These are phyloP conservation scores for Cantharis lateralis DNA, from an alignment of 2,888 invertebrate genomes.

Conservation along the genomic window DNA sequence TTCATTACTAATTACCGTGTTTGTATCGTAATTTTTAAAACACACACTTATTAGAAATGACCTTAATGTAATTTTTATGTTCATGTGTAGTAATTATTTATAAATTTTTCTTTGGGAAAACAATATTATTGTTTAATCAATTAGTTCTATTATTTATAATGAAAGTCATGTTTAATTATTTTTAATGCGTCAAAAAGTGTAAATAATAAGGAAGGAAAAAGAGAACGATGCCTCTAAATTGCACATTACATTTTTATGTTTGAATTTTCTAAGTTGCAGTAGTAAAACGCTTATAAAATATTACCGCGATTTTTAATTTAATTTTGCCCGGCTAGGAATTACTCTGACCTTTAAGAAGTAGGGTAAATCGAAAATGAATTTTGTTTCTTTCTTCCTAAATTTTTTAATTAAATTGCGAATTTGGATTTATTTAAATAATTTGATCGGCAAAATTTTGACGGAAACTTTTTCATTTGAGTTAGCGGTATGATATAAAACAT, in stretches of 20 bases:
- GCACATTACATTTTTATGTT: neutral
- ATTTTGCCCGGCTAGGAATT: neutral
- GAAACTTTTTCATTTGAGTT: neutral
- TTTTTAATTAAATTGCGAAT: neutral
- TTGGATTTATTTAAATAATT: neutral
- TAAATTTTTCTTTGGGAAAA: neutral
- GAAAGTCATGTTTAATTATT: neutral
- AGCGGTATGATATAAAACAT: neutral
- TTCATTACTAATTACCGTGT: conserved; percentile 1
- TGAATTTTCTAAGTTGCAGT: neutral
- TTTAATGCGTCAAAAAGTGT: neutral
- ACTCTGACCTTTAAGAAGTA: neutral
- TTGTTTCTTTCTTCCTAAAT: neutral
- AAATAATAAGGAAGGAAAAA: neutral
- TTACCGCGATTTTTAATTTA: neutral
- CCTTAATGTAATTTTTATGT: conserved; percentile 3
- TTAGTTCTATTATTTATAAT: neutral
- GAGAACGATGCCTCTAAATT: neutral
- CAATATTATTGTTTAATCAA: neutral
- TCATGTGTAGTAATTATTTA: neutral
- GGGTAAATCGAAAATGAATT: neutral
- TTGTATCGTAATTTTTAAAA: conserved; percentile 3
- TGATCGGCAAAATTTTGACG: neutral
- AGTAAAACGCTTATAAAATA: neutral
- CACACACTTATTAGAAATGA: conserved; percentile 1